These are phyloP conservation scores for Criorhina ranunculi DNA, from an alignment of 2,888 invertebrate genomes.

Conservation along the genomic window DNA sequence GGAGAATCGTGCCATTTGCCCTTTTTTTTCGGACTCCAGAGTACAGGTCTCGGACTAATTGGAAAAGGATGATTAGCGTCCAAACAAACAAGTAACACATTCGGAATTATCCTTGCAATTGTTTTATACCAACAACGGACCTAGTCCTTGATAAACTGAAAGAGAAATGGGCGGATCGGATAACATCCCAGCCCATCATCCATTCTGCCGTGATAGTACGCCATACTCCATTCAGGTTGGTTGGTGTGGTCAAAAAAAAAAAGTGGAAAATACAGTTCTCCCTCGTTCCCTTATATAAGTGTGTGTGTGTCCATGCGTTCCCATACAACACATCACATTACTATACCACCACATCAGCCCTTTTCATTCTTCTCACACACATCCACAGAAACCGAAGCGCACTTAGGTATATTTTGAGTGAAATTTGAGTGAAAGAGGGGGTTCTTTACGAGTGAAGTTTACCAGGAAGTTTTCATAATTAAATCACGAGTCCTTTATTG, in stretches of 20 bases:
- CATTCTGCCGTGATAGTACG: constrained; percentile 21
- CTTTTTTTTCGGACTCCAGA: no score
- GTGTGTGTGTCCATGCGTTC: constrained; percentile 8
- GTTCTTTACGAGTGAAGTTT: not conserved
- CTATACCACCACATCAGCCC: not conserved
- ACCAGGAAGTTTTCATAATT: constrained; percentile 4
- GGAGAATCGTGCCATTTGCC: no score
- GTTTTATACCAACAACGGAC: constrained; percentile 3
- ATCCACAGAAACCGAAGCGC: no score
- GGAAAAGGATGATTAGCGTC: no score
- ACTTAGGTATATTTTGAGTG: constrained; percentile 34
- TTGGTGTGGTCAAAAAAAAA: constrained; percentile 27
- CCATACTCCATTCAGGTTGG: constrained; percentile 48
- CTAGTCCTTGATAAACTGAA: constrained; percentile 16
- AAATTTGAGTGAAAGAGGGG: constrained; percentile 24
- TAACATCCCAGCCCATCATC: constrained; percentile 63
- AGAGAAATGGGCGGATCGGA: constrained; percentile 71
- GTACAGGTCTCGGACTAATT: no score
- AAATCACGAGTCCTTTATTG: constrained; percentile 23
- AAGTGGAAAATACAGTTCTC: constrained; percentile 70
- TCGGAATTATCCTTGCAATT: constrained; percentile 54
- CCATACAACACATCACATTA: not conserved
- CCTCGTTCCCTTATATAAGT: not conserved
- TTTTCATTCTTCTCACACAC: not conserved
- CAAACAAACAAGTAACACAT: no score